Evolutionary conservation across 2,888 invertebrate genomes (phyloP), one percentile per base, ranked within the genome.

Genomic region (Apotomis turbidana): DNA sequence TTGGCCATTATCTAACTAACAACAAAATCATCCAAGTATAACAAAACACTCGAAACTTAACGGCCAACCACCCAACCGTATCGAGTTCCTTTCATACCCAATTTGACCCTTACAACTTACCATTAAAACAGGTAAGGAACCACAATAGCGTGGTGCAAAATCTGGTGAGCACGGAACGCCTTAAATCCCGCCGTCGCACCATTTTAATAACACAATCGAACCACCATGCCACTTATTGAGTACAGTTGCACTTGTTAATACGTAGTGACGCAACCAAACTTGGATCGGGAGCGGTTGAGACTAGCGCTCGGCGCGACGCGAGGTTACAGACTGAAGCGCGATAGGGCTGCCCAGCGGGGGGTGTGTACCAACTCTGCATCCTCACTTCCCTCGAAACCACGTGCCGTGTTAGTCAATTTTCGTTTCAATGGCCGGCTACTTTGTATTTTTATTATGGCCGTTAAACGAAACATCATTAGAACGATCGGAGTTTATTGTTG

Each of bases 391-490:
- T 83, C 82, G 78, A 76, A 85, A 87, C 89, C 91, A 91, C 90
- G 91, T 91, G 91, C 87, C 85, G 78, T 81, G 86, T 84, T 87
- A 86, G 87, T 89, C 89, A 84, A 89, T 88, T 90, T 90, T 87
- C 85, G 82, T 83, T 81, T 86, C 86, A 86, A 88, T 86, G 80
- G 83, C 80, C 79, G 79, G 81, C 84, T 85, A 83, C 72, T 89
- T 87, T 85, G 84, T 87, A 84, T 86, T 90, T 90, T 89, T 88
- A 87, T 87, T 87, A 86, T 84, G 78, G 85, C 83, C 84, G 85
- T 86, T 87, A 87, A 89, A 87, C 81, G 85, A 81, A 83, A 85
- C 84, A 84, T 87, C 86, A 86, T 89, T 88, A 87, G 85, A 77
- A 73, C 76, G 78, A 83, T 84, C 79, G 81, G 82, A 82, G 81